Evolutionary conservation across 2,797 vertebrate species (phyloP), one percentile per base, ranked within the genome.

Genomic region (Moxostoma hubbsi): DNA sequence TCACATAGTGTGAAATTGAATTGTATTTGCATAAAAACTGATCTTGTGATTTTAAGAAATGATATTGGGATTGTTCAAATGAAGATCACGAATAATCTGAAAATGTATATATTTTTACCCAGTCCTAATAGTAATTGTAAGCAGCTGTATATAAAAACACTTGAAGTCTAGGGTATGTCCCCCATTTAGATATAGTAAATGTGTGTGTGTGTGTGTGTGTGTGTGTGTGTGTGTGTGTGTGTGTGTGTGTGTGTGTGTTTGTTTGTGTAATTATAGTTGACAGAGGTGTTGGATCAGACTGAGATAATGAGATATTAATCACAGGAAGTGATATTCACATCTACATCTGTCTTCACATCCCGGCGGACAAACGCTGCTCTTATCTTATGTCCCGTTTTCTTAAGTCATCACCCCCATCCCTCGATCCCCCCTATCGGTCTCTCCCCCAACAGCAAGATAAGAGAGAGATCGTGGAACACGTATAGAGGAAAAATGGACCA

Each of bases 301-400:
- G 68, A 77, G 73, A 81, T 83, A 79, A 76, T 15, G 58, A 72
- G 67, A 76, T 75, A 75, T 79, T 70, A 79, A 76, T 79, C 80
- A 50, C 67, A 65, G 72, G 36, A 69, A 54, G 63, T 65, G 72
- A 79, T 75, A 72, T 81, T 83, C 79, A 79, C 82, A 77, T 67
- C 66, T 65, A 57, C 43, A 47, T 78, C 63, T 54, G 74, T 75
- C 65, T 51, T 79, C 54, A 64, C 71, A 78, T 45, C 45, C 0
- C 58, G 73, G 81, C 81, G 72, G 79, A 78, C 81, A 78, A 81
- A 87, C 77, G 46, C 85, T 65, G 53, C 72, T 75, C 68, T 85
- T 80, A 87, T 73, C 77, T 64, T 62, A 75, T 85, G 77, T 76
- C 43, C 77, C 49, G 68, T 84, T 78, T 81, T 73, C 63, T 71